Percentiles rank a stretch among this genome's conserved stretches.
These are phyloP conservation scores for Turritopsis rubra DNA, from an alignment of 30 jellyfish, hydroid and myxozoan genomes.

Conservation along the genomic window DNA sequence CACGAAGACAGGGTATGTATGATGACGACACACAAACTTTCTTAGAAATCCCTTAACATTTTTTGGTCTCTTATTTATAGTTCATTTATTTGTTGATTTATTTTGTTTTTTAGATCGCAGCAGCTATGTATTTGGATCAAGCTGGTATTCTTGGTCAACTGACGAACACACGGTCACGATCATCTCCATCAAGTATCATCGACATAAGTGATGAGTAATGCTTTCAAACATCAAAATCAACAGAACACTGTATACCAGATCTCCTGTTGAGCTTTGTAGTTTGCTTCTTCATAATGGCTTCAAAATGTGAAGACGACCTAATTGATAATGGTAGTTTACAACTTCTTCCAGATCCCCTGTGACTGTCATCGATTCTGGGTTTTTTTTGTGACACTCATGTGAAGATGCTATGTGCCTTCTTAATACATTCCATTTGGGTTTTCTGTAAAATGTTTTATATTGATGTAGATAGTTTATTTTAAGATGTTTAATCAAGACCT, in stretches of 20 bases:
- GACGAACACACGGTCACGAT: not conserved
- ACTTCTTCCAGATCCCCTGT: not conserved
- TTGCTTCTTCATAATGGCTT: no score
- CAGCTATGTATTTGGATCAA: slow-evolving; percentile 41
- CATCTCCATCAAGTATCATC: slow-evolving; percentile 28
- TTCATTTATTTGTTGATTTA: not conserved
- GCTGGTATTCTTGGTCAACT: slow-evolving; percentile 24
- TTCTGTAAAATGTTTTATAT: not conserved
- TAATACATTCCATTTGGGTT: not conserved
- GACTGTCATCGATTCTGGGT: no score
- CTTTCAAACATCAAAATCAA: not conserved
- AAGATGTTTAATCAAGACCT: not conserved
- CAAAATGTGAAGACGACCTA: no score
- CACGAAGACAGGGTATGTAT: slow-evolving; percentile 75
- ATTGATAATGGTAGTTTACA: not conserved
- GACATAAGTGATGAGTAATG: slow-evolving; percentile 36
- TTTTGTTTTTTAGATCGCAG: slow-evolving; percentile 29
- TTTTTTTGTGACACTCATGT: no score
- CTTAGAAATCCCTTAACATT: no score
- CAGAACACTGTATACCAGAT: not conserved
- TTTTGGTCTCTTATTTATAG: not conserved
- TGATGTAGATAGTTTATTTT: not conserved
- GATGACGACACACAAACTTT: not conserved
- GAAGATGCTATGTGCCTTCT: no score
- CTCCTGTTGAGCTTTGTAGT: not conserved